phyloP scores from a whole-genome alignment of 2,888 invertebrate genomes.

The Miltochrista miniata region DNA sequence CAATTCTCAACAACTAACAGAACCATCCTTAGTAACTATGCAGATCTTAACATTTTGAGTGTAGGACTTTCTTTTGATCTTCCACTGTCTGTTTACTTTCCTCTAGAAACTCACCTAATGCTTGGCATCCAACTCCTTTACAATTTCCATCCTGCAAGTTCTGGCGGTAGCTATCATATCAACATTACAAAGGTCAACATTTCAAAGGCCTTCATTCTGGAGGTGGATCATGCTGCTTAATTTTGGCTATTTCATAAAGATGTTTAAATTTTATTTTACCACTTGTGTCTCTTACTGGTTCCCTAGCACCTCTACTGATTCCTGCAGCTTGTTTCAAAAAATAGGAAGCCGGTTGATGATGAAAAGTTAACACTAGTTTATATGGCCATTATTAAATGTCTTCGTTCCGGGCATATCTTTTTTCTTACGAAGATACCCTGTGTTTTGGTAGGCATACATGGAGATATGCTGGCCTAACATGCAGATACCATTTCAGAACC shows the following conservation, averaged over 20 bases:
- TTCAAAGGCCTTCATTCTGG: slow-evolving; percentile 85
- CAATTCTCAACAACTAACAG: background rate
- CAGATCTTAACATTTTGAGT: slow-evolving; percentile 95
- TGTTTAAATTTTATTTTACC: slow-evolving; percentile 97
- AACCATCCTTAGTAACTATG: slow-evolving; percentile 43
- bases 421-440: no score
- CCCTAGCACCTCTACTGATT: slow-evolving; percentile 91
- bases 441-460: no score
- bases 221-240: slow-evolving; percentile 95
- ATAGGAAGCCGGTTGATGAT: slow-evolving; percentile 94
- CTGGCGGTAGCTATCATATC: slow-evolving; percentile 90
- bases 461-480: no score
- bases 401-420: no score
- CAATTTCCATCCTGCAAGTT: slow-evolving; percentile 93
- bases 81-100: slow-evolving; percentile 88
- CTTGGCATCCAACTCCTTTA: slow-evolving; percentile 88
- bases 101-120: slow-evolving; percentile 93
- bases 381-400: no score
- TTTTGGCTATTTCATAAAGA: slow-evolving; percentile 98
- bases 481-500: no score
- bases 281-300: slow-evolving; percentile 88
- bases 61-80: slow-evolving; percentile 89
- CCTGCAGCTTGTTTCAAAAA: slow-evolving; percentile 98
- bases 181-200: slow-evolving; percentile 91
- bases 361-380: slow-evolving; percentile 89